These are phyloP conservation scores for Macrosteles quadrilineatus DNA, from an alignment of 1,140 invertebrate species.

Conservation along the genomic window DNA sequence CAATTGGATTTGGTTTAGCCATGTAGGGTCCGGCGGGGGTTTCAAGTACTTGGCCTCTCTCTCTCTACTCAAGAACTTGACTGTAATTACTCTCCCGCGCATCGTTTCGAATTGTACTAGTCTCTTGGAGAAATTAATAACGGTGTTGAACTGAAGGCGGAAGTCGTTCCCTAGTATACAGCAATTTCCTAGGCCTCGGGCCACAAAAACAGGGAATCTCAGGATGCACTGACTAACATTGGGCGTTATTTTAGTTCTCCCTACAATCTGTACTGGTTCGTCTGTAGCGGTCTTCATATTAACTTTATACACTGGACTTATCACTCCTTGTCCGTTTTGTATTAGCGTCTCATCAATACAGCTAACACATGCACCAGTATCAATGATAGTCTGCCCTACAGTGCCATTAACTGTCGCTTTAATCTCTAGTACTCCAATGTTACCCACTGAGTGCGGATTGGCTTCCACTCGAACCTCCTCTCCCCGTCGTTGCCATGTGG, in stretches of 20 bases:
- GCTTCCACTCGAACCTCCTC: background rate
- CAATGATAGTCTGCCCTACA: background rate
- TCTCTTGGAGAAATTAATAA: background rate
- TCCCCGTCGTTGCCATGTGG: background rate
- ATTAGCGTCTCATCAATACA: background rate
- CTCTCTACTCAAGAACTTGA: background rate
- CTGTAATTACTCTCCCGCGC: background rate
- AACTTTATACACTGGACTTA: background rate
- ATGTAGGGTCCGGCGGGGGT: background rate
- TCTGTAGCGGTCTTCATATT: background rate
- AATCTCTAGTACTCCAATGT: background rate
- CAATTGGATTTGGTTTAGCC: background rate
- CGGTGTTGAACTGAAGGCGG: background rate
- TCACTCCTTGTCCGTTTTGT: background rate
- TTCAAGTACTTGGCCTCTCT: background rate
- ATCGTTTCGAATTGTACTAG: background rate
- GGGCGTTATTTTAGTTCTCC: background rate
- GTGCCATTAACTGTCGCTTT: background rate
- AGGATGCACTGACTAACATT: background rate
- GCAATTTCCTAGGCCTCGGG: background rate
- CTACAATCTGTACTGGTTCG: background rate
- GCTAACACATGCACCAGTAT: conserved; percentile 1
- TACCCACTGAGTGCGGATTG: too few species aligned
- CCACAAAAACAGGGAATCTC: background rate
- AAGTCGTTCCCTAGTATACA: background rate